Percentiles rank a stretch among this genome's conserved stretches.
These are phyloP conservation scores for Heteropelma amictum DNA, from an alignment of 2,888 invertebrate species.

Conservation along the genomic window DNA sequence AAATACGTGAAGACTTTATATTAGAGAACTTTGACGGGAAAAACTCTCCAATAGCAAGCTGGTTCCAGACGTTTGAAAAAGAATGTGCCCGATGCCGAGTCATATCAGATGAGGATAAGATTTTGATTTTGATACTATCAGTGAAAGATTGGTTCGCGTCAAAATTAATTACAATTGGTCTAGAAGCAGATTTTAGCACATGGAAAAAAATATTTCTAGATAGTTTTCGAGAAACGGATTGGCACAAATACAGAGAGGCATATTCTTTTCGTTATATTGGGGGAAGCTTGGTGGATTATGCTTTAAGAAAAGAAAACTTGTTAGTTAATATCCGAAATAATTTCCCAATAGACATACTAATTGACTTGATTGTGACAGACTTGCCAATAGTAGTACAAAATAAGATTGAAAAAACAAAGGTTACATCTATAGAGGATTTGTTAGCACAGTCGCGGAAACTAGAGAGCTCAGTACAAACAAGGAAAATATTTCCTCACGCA, in stretches of 20 bases:
- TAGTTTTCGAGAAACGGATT: slow-evolving; percentile 47
- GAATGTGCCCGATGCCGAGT: slow-evolving; percentile 50
- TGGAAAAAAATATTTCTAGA: slow-evolving; percentile 47
- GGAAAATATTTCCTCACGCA: too few species aligned
- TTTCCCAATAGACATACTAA: slow-evolving; percentile 38
- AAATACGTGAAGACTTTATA: slow-evolving; percentile 47
- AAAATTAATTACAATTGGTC: slow-evolving; percentile 49
- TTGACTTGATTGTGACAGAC: slow-evolving; percentile 30
- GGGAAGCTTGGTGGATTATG: slow-evolving; percentile 47
- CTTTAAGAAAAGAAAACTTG: slow-evolving; percentile 49
- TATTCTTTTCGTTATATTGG: slow-evolving; percentile 46
- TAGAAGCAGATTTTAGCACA: slow-evolving; percentile 38
- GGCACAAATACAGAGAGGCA: slow-evolving; percentile 47
- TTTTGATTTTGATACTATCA: slow-evolving; percentile 43
- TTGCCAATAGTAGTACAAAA: slow-evolving; percentile 34
- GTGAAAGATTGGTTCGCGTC: slow-evolving; percentile 50
- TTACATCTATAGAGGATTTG: slow-evolving; percentile 29
- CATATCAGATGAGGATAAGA: slow-evolving; percentile 44
- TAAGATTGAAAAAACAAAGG: slow-evolving; percentile 35
- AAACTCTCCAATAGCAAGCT: slow-evolving; percentile 44
- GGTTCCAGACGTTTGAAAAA: slow-evolving; percentile 50
- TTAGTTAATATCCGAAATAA: slow-evolving; percentile 43
- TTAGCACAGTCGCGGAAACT: slow-evolving; percentile 29
- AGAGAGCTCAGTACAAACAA: slow-evolving; percentile 29
- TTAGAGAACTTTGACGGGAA: slow-evolving; percentile 44